Base-by-base conservation (phyloP, 1,140 invertebrate species). In the Trichogramma pretiosum region DNA sequence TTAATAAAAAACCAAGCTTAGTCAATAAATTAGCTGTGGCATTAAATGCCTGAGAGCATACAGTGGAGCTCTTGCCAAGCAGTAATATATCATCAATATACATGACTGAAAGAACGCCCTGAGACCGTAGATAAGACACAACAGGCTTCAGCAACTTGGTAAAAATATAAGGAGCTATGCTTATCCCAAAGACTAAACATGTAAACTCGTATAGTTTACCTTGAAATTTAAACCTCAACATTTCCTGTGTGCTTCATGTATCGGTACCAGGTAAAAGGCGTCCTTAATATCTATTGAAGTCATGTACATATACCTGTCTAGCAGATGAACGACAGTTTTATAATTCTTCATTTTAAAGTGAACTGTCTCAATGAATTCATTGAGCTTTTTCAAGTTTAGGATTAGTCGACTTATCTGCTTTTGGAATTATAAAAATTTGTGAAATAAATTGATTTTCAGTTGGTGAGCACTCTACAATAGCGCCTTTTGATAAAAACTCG, bases 271-370 rank as follows among this genome's bases (percentile, higher is more conserved):
- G 41, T 48, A 54, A 49, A 43, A 55, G 39, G 33, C 52, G 39
- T 44, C 54, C 35, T 52, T 46, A n/a, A 52, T 41, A 38, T 52
- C 54, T 16, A 55, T 49, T 14, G 46, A 51, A 0, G 49, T 18
- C 43, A 55, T 55, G 18, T 35, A 56, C 26, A 9, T 36, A 33
- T 49, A 37, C 14, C 26, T 19, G 23, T 16, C 32, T n/a, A 61
- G 19, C 16, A 59, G 10, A 4, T 45, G 48, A 16, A 47, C 28
- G 10, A 37, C 52, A 3, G 52, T 52, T 38, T 54, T 55, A 38
- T 30, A 46, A 53, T 58, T 53, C 26, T 56, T 51, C 24, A 61
- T 42, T 39, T 61, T 56, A 28, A 61, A 61, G 43, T 59, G 56
- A 3, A 36, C 24, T 14, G 49, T 8, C 9, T 41, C 1, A 21